Conservation (phyloP, 1,140 invertebrate species). For the Eubasilissa regina region DNA sequence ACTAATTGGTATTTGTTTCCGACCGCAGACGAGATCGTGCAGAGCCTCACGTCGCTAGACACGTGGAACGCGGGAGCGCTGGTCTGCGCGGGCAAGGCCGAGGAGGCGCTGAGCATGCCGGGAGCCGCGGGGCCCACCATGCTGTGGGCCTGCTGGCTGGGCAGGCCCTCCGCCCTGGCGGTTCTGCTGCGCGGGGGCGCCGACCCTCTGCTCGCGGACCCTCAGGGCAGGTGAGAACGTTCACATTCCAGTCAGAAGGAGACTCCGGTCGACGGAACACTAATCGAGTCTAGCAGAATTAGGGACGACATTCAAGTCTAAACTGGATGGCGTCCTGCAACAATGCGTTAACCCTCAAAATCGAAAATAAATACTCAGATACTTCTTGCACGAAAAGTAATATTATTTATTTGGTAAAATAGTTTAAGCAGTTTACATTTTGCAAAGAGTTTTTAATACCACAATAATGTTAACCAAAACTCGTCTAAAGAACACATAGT, state of each 20-base stretch:
- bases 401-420: too few species aligned
- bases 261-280: neutral
- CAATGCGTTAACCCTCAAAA: too few species aligned
- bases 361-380: too few species aligned
- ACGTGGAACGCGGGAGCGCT: slow-evolving; percentile 50
- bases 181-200: slow-evolving; percentile 67
- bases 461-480: too few species aligned
- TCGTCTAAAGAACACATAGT: too few species aligned
- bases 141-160: slow-evolving; percentile 73
- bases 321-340: too few species aligned
- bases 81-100: slow-evolving; percentile 36
- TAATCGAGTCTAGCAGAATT: too few species aligned
- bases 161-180: slow-evolving; percentile 66
- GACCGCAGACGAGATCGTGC: slow-evolving; percentile 54
- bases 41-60: slow-evolving; percentile 56
- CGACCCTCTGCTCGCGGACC: slow-evolving; percentile 67
- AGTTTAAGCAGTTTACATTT: too few species aligned
- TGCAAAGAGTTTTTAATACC: too few species aligned
- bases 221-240: slow-evolving; percentile 69
- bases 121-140: slow-evolving; percentile 53
- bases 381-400: too few species aligned
- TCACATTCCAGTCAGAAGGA: neutral
- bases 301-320: too few species aligned
- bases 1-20: neutral
- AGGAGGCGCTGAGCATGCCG: slow-evolving; percentile 19